Evolutionary conservation across 2,797 vertebrate genomes (phyloP).

Genomic region (Crenuchus spilurus): DNA sequence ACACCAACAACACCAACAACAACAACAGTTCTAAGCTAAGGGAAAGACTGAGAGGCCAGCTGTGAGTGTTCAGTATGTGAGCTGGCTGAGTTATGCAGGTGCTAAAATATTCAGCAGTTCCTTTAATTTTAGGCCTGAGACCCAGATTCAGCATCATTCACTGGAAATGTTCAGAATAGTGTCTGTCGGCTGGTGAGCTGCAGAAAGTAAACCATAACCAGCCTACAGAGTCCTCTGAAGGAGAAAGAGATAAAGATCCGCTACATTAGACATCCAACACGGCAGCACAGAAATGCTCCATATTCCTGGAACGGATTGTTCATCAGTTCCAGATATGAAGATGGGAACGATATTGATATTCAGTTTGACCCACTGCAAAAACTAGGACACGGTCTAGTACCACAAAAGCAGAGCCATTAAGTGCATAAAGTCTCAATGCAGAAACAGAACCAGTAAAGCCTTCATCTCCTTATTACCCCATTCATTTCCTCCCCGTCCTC

Average conservation of each 20-base stretch:
- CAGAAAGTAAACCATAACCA: constrained; percentile 8
- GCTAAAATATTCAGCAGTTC: constrained; percentile 41
- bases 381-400: constrained; percentile 27
- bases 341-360: neutral
- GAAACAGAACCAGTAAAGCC: neutral
- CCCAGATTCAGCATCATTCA: constrained; percentile 22
- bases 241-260: neutral
- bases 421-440: constrained; percentile 15
- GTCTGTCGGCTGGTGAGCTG: neutral
- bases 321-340: constrained; percentile 10
- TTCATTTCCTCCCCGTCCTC: constrained; percentile 31
- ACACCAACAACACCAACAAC: neutral
- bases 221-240: neutral
- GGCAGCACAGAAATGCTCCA: neutral
- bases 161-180: neutral
- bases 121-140: constrained; percentile 27
- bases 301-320: neutral
- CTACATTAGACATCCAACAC: neutral
- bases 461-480: constrained; percentile 40
- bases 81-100: constrained; percentile 22
- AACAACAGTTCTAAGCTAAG: neutral
- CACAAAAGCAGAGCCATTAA: neutral
- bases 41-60: constrained; percentile 1
- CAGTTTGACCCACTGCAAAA: constrained; percentile 18
- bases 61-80: constrained; percentile 1